A percentile compares a stretch with the other conserved stretches of the same genome.
Conservation (phyloP, 2,113 vertebrate species). For the Neofelis nebulosa region DNA sequence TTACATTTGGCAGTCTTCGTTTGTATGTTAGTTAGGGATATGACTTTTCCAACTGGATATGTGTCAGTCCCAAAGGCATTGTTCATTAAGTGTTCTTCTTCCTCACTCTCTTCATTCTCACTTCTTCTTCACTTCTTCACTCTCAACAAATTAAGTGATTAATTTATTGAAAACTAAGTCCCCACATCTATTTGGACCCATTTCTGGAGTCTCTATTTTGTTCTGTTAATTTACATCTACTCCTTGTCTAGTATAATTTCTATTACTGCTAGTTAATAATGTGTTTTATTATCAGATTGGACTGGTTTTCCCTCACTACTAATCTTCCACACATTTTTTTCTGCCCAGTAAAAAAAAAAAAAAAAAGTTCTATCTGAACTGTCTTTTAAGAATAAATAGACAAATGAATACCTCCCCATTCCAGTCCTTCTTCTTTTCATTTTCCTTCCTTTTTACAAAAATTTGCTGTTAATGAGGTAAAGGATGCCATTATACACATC, state of each 20-base stretch:
- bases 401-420: background rate
- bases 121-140: no score
- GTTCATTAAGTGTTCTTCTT: background rate
- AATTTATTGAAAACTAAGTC: background rate
- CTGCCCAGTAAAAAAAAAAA: background rate
- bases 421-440: background rate
- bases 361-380: background rate
- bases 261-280: background rate
- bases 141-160: background rate
- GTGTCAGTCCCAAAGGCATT: background rate
- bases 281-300: background rate
- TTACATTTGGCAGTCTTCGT: background rate
- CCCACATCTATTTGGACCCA: background rate
- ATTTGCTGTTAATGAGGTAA: background rate
- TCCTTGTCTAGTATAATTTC: background rate
- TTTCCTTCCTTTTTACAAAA: background rate
- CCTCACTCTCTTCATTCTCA: no score
- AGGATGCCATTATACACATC: background rate
- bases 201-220: background rate
- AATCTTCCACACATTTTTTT: background rate
- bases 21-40: background rate
- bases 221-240: background rate
- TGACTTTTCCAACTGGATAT: background rate
- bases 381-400: background rate
- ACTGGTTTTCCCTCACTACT: background rate